Percentiles rank a stretch among this genome's conserved stretches.
These are phyloP conservation scores for Chirona hameri DNA, from an alignment of 2,888 invertebrate species.

Conservation along the genomic window DNA sequence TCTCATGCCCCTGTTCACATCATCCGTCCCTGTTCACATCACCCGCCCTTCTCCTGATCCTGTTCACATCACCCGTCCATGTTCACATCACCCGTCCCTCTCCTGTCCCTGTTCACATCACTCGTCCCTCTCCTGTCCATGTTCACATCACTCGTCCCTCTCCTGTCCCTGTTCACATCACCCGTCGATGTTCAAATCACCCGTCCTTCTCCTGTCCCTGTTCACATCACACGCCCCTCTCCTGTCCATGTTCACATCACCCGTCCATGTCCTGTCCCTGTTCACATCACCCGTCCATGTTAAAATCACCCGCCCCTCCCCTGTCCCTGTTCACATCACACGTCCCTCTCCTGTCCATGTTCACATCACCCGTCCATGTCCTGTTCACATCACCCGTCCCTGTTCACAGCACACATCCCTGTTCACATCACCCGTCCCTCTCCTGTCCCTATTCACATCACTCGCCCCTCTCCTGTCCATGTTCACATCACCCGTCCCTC, in stretches of 20 bases:
- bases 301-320: background rate
- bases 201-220: background rate
- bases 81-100: background rate
- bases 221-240: too few relatives aligned
- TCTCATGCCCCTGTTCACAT: background rate
- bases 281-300: background rate
- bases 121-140: too few relatives aligned
- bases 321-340: background rate
- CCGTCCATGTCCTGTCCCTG: background rate
- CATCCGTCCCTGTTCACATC: background rate
- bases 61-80: too few relatives aligned
- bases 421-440: background rate
- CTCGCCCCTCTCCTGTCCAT: too few relatives aligned
- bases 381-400: too few relatives aligned
- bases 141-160: background rate
- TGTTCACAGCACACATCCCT: too few relatives aligned
- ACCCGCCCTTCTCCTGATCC: conserved; percentile 26
- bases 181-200: background rate
- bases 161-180: too few relatives aligned
- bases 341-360: background rate
- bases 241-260: background rate
- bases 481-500: background rate
- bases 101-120: too few relatives aligned
- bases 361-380: background rate
- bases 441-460: too few relatives aligned